Evolutionary conservation across 2,797 vertebrate species (phyloP).

Genomic region (Alectoris magna): DNA sequence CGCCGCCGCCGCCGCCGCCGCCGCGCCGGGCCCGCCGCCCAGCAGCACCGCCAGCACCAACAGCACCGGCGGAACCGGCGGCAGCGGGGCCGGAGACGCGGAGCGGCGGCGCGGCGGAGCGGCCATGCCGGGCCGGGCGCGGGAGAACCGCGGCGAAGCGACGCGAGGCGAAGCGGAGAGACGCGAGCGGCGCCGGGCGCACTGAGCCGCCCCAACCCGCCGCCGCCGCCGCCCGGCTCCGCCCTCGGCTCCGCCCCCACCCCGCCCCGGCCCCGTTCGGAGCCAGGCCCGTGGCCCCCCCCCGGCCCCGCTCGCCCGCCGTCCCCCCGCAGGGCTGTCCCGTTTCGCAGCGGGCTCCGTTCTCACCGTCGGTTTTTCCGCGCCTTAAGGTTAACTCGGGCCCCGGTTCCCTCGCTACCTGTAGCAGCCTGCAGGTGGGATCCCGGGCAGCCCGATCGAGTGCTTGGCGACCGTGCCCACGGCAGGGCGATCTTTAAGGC

Average conservation of each 20-base stretch:
- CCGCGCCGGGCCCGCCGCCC: slow-evolving; percentile 69
- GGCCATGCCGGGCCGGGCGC: slow-evolving; percentile 46
- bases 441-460: too few relatives aligned
- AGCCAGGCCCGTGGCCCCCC: too few relatives aligned
- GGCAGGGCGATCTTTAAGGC: too few relatives aligned
- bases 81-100: slow-evolving; percentile 9
- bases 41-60: slow-evolving; percentile 28
- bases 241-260: too few relatives aligned
- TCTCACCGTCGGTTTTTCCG: neutral
- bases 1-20: slow-evolving; percentile 40
- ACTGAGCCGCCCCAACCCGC: neutral
- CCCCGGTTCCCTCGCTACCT: neutral
- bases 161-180: neutral
- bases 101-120: slow-evolving; percentile 27
- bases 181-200: neutral
- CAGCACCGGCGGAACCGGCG: neutral
- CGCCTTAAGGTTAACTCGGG: neutral
- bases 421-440: neutral
- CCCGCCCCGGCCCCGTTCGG: too few relatives aligned
- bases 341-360: too few relatives aligned
- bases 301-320: too few relatives aligned
- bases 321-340: too few relatives aligned
- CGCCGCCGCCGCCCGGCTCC: too few relatives aligned
- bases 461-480: too few relatives aligned
- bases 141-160: neutral